Evolutionary conservation across 2,888 invertebrate genomes (phyloP), one percentile per base, ranked within the genome.

Genomic region (Platynereis dumerilii): DNA sequence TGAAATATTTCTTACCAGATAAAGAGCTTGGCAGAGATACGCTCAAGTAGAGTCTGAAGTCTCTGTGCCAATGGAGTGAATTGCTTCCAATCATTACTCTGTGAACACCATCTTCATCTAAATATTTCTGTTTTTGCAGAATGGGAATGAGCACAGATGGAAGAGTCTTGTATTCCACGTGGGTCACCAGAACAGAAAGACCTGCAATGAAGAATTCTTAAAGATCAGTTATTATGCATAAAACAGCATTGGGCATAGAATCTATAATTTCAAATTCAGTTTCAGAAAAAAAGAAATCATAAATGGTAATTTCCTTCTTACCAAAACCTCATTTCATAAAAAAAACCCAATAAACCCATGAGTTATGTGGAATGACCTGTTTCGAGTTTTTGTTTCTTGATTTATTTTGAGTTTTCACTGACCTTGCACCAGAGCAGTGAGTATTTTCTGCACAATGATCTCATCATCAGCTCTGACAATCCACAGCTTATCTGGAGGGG

Each of bases 341-440:
- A n/a, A n/a, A n/a, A n/a, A n/a, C n/a, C n/a, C n/a, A n/a, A n/a
- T n/a, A n/a, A n/a, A n/a, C n/a, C n/a, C n/a, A n/a, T n/a, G n/a
- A n/a, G n/a, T n/a, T n/a, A n/a, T n/a, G n/a, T n/a, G n/a, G n/a
- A n/a, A n/a, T n/a, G n/a, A n/a, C n/a, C n/a, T n/a, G n/a, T n/a
- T n/a, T n/a, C n/a, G n/a, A n/a, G n/a, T n/a, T n/a, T n/a, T n/a
- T n/a, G n/a, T n/a, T n/a, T n/a, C n/a, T n/a, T n/a, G n/a, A n/a
- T n/a, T n/a, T n/a, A n/a, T n/a, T n/a, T n/a, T n/a, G n/a, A 34
- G 34, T 34, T 12, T 12, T 7, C 3, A 28, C 74, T 58, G 58
- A 82, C 83, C 83, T 70, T 81, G 78, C 0, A 80, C 78, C 20
- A 82, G 69, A 44, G 82, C 81, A 69, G 78, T 80, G 57, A 78